These are phyloP conservation scores for Babyrousa celebensis DNA, from an alignment of 2,797 vertebrate species.

Conservation along the genomic window DNA sequence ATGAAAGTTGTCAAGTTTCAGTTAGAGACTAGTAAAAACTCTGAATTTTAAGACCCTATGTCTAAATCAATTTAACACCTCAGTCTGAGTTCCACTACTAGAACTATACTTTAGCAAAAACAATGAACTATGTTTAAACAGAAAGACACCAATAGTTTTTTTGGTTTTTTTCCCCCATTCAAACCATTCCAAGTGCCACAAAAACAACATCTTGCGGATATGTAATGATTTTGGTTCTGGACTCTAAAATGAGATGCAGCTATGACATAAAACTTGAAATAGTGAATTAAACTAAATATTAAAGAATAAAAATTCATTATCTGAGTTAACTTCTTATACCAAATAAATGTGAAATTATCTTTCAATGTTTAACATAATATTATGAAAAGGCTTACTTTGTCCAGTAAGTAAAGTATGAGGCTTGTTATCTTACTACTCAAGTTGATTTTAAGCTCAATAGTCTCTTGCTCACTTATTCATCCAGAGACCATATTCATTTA, in stretches of 20 bases:
- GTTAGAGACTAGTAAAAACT: constrained; percentile 50
- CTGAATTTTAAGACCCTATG: constrained; percentile 9
- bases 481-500: neutral
- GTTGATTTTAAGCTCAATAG: constrained; percentile 35
- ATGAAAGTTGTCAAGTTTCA: constrained; percentile 48
- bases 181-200: constrained; percentile 36
- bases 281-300: constrained; percentile 54
- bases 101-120: constrained; percentile 47
- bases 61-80: constrained; percentile 50
- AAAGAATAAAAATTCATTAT: constrained; percentile 42
- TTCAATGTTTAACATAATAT: constrained; percentile 36
- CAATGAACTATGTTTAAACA: constrained; percentile 5
- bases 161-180: neutral
- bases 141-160: neutral
- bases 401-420: constrained; percentile 20
- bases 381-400: constrained; percentile 44
- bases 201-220: neutral
- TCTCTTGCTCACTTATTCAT: constrained; percentile 55
- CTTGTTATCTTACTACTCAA: neutral
- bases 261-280: neutral
- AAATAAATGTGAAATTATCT: neutral
- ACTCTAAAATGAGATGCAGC: constrained; percentile 34
- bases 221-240: constrained; percentile 54
- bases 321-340: constrained; percentile 49
- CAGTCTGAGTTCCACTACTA: constrained; percentile 16